phyloP scores from a whole-genome alignment of 2,113 vertebrate species.

The Crotalus helleri region DNA sequence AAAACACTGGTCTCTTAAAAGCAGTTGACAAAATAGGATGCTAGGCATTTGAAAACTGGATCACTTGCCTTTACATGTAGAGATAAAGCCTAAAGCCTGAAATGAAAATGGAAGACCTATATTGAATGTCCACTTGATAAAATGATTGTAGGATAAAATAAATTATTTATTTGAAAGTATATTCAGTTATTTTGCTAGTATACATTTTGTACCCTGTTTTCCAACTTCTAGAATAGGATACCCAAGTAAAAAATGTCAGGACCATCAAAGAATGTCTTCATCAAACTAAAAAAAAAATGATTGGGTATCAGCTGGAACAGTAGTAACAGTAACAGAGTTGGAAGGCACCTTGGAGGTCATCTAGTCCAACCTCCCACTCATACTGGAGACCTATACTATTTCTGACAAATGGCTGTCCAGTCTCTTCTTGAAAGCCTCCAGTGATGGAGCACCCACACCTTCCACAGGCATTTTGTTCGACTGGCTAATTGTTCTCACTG shows the following conservation, averaged over 20 bases:
- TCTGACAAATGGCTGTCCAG: neutral
- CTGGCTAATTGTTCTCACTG: neutral
- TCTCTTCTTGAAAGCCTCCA: neutral
- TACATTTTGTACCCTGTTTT: neutral
- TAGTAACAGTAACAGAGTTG: neutral
- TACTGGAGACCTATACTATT: neutral
- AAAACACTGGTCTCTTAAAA: slow-evolving; percentile 58
- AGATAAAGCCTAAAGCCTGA: neutral
- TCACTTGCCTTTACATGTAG: slow-evolving; percentile 39
- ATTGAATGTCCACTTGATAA: slow-evolving; percentile 11
- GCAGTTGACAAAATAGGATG: slow-evolving; percentile 58
- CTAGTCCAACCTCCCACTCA: neutral
- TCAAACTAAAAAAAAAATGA: neutral
- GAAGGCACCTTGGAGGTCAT: neutral
- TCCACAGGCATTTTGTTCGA: neutral
- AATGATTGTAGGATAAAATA: slow-evolving; percentile 28
- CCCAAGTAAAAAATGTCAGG: neutral
- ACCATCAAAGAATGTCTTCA: neutral
- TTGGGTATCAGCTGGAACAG: neutral
- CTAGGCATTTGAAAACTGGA: slow-evolving; percentile 43
- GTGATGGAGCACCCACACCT: neutral
- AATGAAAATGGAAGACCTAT: slow-evolving; percentile 10
- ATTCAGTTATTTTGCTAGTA: neutral
- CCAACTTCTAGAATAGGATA: neutral
- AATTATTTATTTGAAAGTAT: neutral